Percentiles rank a stretch among this genome's conserved stretches.
These are phyloP conservation scores for Pachycephus smyrnensis DNA, from an alignment of 2,888 invertebrate species.

Conservation along the genomic window DNA sequence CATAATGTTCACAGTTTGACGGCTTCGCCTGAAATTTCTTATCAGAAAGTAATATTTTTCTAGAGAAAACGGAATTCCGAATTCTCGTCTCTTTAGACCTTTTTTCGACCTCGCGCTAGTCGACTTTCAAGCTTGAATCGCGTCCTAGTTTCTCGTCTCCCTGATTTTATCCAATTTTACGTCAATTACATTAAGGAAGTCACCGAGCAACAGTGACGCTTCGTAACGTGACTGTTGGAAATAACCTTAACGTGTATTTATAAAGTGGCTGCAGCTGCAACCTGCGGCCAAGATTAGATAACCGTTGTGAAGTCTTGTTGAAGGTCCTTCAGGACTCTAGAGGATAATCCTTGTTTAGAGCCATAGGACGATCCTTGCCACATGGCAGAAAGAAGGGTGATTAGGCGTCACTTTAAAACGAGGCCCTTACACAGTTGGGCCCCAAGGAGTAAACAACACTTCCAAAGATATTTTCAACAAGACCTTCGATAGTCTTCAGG, in stretches of 20 bases:
- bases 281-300: slow-evolving; percentile 39
- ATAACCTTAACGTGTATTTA: slow-evolving; percentile 33
- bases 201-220: not conserved
- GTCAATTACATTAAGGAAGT: not conserved
- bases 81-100: not conserved
- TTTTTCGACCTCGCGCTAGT: not conserved
- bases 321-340: not conserved
- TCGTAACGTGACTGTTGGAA: not conserved
- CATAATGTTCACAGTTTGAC: not conserved
- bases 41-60: not conserved
- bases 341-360: not conserved
- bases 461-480: not conserved
- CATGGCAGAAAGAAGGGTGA: not conserved
- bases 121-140: not conserved
- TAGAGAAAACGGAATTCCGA: not conserved
- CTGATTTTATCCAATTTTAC: not conserved
- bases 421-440: not conserved
- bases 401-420: not conserved
- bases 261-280: slow-evolving; percentile 40
- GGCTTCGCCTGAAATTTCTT: not conserved
- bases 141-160: not conserved
- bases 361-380: slow-evolving; percentile 3
- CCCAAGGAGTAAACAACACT: not conserved
- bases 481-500: not conserved
- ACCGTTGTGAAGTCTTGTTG: slow-evolving; percentile 18